Base-by-base conservation (phyloP, 2,797 vertebrate genomes). In the Enteromius trimaculatus region DNA sequence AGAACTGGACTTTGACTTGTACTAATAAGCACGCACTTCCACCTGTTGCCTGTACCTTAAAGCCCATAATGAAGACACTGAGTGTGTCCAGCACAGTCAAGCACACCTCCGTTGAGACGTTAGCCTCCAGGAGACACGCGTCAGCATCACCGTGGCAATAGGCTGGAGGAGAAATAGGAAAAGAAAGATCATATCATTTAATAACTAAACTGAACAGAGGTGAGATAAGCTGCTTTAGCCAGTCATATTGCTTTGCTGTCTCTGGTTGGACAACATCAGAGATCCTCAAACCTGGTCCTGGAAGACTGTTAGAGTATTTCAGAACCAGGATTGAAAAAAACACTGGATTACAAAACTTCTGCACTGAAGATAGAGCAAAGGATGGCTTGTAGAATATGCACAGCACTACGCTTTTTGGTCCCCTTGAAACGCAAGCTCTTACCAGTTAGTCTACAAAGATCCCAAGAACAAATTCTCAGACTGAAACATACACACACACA, bases 1-100 rank as follows among this genome's bases (percentile, higher is more conserved):
- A 53, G 55, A 70, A 13, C 0, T 51, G 49, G 60, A 26, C 17
- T 21, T 44, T 10, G 17, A 72, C 9, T 74, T 26, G 9, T 31
- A 64, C 14, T n/a, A 13, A 65, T 14, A 16, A 60, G 19, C 51
- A 69, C 10, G n/a, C 17, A 53, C 23, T 68, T 58, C 17, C 55
- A 39, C 16, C 64, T 23, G 23, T 47, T 82, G 29, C 26, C 5
- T 29, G 47, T 91, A 99, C 98, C 97, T 99, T 99, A 93, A 99
- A 99, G 6, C 96, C 96, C 93, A 95, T 94, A 77, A 98, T 97
- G 92, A 99, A 99, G 84, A 96, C 93, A 47, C 96, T 96, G 0
- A 99, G 96, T 0, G 96, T 99, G 92, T 99, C 97, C 94, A 99
- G 94, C 81, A 98, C 96, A 0, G 97, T 98, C 89, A 99, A 96